These are phyloP conservation scores for Channa maculata DNA, from an alignment of 2,113 vertebrate genomes.

Conservation along the genomic window DNA sequence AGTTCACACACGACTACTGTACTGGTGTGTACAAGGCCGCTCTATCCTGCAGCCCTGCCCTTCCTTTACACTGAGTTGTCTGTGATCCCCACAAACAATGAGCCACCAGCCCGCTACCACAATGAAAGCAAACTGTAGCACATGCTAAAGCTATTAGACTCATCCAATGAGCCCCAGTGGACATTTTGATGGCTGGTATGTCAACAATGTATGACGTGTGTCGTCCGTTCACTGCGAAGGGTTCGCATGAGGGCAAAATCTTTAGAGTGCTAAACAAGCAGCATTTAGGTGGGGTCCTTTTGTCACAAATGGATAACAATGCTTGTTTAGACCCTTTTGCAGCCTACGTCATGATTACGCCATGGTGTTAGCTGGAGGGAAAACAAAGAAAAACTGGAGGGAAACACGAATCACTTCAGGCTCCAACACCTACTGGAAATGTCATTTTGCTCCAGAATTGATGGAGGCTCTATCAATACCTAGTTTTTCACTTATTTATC, in stretches of 20 bases:
- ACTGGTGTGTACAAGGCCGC: constrained; percentile 49
- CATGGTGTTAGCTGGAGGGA: too few species aligned
- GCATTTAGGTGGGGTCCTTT: constrained; percentile 40
- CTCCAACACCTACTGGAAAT: too few species aligned
- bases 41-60: constrained; percentile 83
- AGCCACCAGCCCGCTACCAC: constrained; percentile 76
- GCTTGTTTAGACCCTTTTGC: background rate
- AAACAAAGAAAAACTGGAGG: too few species aligned
- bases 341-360: too few species aligned
- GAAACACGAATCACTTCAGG: too few species aligned
- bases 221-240: constrained; percentile 33
- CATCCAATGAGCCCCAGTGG: constrained; percentile 83
- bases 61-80: constrained; percentile 86
- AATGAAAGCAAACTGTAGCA: constrained; percentile 76
- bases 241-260: constrained; percentile 50
- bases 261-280: constrained; percentile 36
- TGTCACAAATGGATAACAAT: constrained; percentile 45
- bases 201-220: constrained; percentile 64
- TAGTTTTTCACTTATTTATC: too few species aligned
- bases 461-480: too few species aligned
- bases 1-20: constrained; percentile 61
- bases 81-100: constrained; percentile 88
- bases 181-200: constrained; percentile 63
- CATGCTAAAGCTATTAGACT: constrained; percentile 88
- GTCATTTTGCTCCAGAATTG: too few species aligned